phyloP scores from a whole-genome alignment of 2,797 vertebrate species.

The Ciconia nigra region DNA sequence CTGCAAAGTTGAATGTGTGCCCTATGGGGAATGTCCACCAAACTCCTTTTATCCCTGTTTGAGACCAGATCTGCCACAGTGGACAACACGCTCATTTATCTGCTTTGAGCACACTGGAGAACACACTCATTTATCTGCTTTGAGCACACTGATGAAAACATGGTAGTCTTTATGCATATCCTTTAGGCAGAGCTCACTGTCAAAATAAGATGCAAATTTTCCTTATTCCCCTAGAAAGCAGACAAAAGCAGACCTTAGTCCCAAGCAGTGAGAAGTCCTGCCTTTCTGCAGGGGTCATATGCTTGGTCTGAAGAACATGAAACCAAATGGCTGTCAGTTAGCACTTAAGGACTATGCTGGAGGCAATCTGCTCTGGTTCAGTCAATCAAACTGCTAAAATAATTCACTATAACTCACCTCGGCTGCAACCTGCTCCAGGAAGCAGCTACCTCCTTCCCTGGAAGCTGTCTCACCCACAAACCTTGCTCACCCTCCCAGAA shows the following conservation, averaged over 20 bases:
- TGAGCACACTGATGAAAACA: neutral
- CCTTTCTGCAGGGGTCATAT: neutral
- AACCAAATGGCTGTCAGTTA: neutral
- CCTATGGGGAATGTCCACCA: neutral
- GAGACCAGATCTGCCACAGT: neutral
- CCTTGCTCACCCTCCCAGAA: neutral
- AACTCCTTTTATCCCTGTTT: neutral
- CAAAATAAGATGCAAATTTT: neutral
- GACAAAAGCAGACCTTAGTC: neutral
- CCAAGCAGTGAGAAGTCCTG: neutral
- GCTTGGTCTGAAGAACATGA: neutral
- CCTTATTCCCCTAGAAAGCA: neutral
- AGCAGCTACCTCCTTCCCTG: neutral
- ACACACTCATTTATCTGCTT: neutral
- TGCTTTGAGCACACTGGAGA: neutral
- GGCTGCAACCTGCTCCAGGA: neutral
- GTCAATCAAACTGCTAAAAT: neutral
- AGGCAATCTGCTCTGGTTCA: neutral
- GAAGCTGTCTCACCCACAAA: neutral
- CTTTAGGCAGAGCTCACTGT: neutral
- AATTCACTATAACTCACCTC: neutral
- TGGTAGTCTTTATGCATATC: neutral
- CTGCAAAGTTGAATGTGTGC: neutral
- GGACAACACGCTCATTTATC: neutral
- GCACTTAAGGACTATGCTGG: neutral